Evolutionary conservation across 35 echinoderm and acorn worm genomes (phyloP), one percentile per base, ranked within the genome.

Genomic region (Hemicentrotus pulcherrimus): DNA sequence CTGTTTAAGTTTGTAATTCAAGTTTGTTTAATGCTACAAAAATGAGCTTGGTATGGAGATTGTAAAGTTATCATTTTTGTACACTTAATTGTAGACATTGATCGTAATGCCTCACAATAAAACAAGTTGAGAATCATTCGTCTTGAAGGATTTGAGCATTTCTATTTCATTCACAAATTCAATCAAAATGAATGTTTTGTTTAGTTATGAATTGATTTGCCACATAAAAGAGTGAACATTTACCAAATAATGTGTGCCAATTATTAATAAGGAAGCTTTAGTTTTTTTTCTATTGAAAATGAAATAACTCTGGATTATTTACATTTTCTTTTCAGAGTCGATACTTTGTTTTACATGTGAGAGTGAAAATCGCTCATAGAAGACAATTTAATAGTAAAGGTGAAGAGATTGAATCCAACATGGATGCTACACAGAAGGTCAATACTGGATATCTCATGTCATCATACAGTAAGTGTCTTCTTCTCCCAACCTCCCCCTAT

Each of bases 381-480:
- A 90, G 96, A 55, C 96, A 99, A 85, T 99, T 99, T 61, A 94
- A 99, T 86, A 95, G 95, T 33, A 94, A 89, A 31, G 98, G 98
- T 47, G 94, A 96, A 32, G 98, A 99, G 86, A 97, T 97, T 95
- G 98, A 99, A 85, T 95, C 98, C 13, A 99, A 99, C 92, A 97
- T 99, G 94, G 95, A 95, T 61, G 94, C 95, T 11, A 99, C 95
- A 35, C 94, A 96, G 32, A 99, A 97, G 58, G 98, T 99, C 60
- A 97, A 96, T 90, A 99, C 96, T 86, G 98, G 98, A 47, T 96
- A 95, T 95, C 96, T 99, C 3, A 96, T 97, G 88, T 99, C 98
- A 30, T 97, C 98, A 14, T 99, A 99, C 88, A 99, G 98, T 99
- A 95, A 99, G 98, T 97, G 19, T 28, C 19, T 78, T 55, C 50